phyloP scores from a whole-genome alignment of 2,888 invertebrate genomes.

The Cephus runcator region DNA sequence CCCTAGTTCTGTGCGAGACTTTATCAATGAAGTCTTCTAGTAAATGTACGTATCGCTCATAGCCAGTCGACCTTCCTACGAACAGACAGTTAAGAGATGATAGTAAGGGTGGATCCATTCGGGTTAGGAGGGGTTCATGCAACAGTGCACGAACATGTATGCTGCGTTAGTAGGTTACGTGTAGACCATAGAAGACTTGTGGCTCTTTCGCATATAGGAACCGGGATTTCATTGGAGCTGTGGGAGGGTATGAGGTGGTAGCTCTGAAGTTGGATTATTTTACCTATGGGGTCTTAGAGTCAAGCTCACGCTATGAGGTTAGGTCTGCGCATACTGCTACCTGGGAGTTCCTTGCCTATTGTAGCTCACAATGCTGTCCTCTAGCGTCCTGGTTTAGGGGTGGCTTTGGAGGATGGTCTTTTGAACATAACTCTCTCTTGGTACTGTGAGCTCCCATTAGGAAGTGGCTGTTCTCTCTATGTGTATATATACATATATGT shows the following conservation, averaged over 20 bases:
- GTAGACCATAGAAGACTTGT: neutral
- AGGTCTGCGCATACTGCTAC: neutral
- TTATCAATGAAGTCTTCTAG: conserved; percentile 66
- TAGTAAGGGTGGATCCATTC: neutral
- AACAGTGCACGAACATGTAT: neutral
- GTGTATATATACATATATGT: no score
- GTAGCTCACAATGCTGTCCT: conserved; percentile 3
- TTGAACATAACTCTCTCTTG: conserved; percentile 21
- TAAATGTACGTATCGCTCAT: conserved; percentile 89
- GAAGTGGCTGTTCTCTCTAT: neutral
- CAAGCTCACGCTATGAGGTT: neutral
- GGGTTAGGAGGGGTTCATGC: neutral
- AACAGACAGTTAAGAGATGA: conserved; percentile 43
- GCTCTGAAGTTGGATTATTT: conserved; percentile 9
- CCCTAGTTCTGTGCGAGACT: neutral
- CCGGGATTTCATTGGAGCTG: neutral
- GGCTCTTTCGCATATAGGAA: neutral
- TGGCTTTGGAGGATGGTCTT: conserved; percentile 19
- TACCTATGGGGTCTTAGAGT: neutral
- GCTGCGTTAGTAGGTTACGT: neutral
- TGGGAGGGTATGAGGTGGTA: neutral
- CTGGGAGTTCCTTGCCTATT: neutral
- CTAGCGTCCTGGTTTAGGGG: conserved; percentile 11
- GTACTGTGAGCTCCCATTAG: conserved; percentile 9
- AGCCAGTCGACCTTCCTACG: conserved; percentile 57